Conservation (phyloP, 1,140 invertebrate species). For the Asbolus verrucosus region DNA sequence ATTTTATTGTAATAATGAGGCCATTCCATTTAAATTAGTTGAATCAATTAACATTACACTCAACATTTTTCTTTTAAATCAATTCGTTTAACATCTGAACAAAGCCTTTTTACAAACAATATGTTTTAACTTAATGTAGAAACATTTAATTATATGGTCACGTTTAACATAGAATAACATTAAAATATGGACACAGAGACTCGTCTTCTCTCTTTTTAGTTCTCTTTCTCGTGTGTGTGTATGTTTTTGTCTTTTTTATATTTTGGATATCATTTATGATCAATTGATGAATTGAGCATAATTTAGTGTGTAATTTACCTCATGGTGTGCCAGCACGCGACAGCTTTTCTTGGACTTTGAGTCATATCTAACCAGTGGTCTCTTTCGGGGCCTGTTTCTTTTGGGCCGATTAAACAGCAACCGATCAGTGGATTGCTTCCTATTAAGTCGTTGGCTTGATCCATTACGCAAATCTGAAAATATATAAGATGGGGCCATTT, state of each 20-base stretch:
- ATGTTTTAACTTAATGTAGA: conserved; percentile 21
- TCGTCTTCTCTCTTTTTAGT: not conserved
- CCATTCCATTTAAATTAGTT: conserved; percentile 13
- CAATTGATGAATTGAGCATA: conserved; percentile 14
- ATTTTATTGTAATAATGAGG: conserved; percentile 37
- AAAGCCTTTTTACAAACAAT: conserved; percentile 22
- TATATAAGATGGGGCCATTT: too few relatives aligned
- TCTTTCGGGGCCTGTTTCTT: conserved; percentile 71
- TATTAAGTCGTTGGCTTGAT: conserved; percentile 74
- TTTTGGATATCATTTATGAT: conserved; percentile 2
- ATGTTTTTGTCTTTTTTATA: conserved; percentile 26
- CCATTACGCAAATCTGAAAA: conserved; percentile 71
- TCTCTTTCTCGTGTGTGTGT: too few relatives aligned
- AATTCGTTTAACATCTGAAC: conserved; percentile 18
- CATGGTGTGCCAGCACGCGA: conserved; percentile 87
- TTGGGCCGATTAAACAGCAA: conserved; percentile 77
- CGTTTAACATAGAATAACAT: conserved; percentile 39
- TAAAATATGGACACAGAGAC: conserved; percentile 25
- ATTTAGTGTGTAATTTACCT: conserved; percentile 67
- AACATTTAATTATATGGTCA: conserved; percentile 33
- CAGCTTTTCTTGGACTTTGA: conserved; percentile 82
- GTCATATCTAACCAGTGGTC: conserved; percentile 87
- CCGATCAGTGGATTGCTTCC: conserved; percentile 78
- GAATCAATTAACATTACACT: conserved; percentile 7
- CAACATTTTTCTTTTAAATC: conserved; percentile 9